Conservation (phyloP, 2,888 invertebrate species). For the Drosophila ezoana region DNA sequence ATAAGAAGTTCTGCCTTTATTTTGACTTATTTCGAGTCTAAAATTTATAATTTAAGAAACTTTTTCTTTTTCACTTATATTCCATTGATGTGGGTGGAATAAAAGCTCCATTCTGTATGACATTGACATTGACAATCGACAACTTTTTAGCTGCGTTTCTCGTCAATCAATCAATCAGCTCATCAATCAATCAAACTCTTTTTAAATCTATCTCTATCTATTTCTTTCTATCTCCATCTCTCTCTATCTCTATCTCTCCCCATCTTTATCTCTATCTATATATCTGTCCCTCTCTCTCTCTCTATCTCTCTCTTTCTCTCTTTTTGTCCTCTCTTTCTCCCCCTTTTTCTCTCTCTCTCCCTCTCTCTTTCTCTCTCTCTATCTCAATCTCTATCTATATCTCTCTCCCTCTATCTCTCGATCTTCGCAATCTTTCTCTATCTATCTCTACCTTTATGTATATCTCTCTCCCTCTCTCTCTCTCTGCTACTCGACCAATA, state of each 20-base stretch:
- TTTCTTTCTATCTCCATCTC: not conserved
- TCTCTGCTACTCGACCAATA: slow-evolving; percentile 22
- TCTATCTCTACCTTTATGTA: not conserved
- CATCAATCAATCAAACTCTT: too few species aligned
- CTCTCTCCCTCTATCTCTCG: not conserved
- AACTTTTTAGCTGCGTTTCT: not conserved
- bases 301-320: not conserved
- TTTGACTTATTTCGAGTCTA: too few species aligned
- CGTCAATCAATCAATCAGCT: not conserved
- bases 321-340: not conserved
- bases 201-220: too few species aligned
- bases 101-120: too few species aligned
- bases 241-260: not conserved
- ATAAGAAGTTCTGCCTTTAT: too few species aligned
- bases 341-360: not conserved
- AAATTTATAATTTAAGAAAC: too few species aligned
- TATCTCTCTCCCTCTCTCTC: not conserved
- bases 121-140: too few species aligned
- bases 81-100: too few species aligned
- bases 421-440: slow-evolving; percentile 1
- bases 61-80: too few species aligned
- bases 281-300: not conserved
- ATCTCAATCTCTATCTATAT: too few species aligned
- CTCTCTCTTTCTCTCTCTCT: not conserved
- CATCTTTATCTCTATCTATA: not conserved